Evolutionary conservation across 2,797 vertebrate genomes (phyloP), one percentile per base, ranked within the genome.

Genomic region (Chiropotes sagulatus): DNA sequence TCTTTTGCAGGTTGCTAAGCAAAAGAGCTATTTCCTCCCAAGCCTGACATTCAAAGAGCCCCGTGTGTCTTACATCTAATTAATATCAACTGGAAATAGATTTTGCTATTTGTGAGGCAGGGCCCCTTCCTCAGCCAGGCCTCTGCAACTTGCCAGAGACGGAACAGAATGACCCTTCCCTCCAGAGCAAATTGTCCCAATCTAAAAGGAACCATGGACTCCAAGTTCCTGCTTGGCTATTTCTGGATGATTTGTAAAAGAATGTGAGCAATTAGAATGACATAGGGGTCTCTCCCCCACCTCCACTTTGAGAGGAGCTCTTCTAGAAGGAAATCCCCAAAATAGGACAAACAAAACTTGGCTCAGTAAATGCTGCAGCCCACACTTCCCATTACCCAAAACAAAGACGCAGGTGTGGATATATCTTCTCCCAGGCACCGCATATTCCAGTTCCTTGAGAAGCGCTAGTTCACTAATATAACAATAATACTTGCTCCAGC

Each of bases 251-350:
- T 64, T 33, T 2, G 48, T 72, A 91, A 81, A 93, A 36, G 61
- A 67, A 9, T n/a, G 67, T 22, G 28, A 19, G 73, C 26, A 20
- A 75, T n/a, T 78, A 96, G 70, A 44, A 80, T 70, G 10, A 48
- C 15, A 17, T 52, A 2, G 15, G 36, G 44, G 41, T 58, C 24
- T 72, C 14, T 75, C 64, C 15, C 12, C 2, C 54, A 7, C 9
- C 30, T 13, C 44, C 2, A 75, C n/a, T 90, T 90, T 33, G 57
- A 3, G 72, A 81, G 78, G 84, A 81, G 5, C 39, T 93, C 67
- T 44, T 48, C 81, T 46, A 58, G n/a, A 46, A 57, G 54, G 88
- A 84, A 92, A 95, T 36, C 75, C 86, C 88, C 88, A 96, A 96
- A 94, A 61, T 0, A 20, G 4, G 70, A 48, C 39, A 44, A 88